Evolutionary conservation across 2,888 invertebrate genomes (phyloP).

Genomic region (Anoplius nigerrimus): DNA sequence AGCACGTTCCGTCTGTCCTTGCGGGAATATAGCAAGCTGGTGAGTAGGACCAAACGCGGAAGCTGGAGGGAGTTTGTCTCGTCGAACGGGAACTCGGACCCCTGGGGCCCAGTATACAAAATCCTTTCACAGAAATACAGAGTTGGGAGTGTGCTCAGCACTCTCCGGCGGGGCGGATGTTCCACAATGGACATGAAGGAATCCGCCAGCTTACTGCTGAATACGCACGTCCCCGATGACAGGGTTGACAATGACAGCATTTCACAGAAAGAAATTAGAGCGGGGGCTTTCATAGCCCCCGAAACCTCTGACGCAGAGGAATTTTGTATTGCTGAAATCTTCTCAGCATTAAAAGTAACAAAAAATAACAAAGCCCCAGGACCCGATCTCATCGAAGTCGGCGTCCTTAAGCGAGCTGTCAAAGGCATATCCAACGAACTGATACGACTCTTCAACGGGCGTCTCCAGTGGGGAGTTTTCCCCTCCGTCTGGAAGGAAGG

Average conservation of each 20-base stretch:
- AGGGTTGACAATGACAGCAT: background rate
- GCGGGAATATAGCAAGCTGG: conserved; percentile 16
- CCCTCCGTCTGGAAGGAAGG: background rate
- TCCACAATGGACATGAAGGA: conserved; percentile 21
- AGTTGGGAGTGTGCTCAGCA: conserved; percentile 25
- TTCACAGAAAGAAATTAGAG: background rate
- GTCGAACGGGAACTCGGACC: conserved; percentile 35
- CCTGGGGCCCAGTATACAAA: conserved; percentile 44
- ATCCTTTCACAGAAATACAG: conserved; percentile 26
- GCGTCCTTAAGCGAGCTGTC: background rate
- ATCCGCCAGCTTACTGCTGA: conserved; percentile 29
- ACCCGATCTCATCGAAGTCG: background rate
- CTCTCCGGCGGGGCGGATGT: conserved; percentile 3
- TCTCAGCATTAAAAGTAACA: background rate
- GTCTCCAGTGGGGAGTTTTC: background rate
- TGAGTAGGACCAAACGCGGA: conserved; percentile 15
- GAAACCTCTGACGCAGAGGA: background rate
- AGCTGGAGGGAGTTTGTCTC: conserved; percentile 32
- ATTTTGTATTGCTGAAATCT: background rate
- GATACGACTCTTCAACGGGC: background rate
- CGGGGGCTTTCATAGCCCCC: background rate
- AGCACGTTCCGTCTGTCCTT: background rate
- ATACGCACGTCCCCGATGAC: conserved; percentile 24
- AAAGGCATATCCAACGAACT: background rate
- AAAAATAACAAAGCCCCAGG: background rate